Percentiles rank a stretch among this genome's conserved stretches.
Evolutionary conservation across 2,888 invertebrate species (phyloP).

Genomic region (Heterodera filipjevi): DNA sequence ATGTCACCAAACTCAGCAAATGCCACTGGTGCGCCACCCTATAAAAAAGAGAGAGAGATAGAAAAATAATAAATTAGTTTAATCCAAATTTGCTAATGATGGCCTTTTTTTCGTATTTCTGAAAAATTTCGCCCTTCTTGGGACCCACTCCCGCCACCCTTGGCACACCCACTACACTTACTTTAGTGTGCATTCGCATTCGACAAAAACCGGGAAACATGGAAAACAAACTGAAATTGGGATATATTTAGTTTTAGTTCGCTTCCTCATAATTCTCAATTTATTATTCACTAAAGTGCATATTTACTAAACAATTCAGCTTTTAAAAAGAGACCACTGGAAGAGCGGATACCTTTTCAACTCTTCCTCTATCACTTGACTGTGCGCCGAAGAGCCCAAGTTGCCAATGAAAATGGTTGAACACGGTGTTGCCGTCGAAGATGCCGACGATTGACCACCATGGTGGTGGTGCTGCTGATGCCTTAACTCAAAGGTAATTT

Average conservation of each 20-base stretch:
- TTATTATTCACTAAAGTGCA: no score
- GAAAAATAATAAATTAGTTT: no score
- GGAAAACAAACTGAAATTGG: constrained; percentile 71
- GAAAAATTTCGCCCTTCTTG: no score
- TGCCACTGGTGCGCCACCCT: constrained; percentile 87
- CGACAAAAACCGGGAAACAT: constrained; percentile 88
- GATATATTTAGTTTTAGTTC: no score
- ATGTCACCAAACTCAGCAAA: constrained; percentile 95
- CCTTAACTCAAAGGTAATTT: neutral
- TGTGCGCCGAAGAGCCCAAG: constrained; percentile 91
- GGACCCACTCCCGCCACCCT: no score
- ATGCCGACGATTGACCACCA: neutral
- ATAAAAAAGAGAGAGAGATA: neutral
- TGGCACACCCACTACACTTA: neutral
- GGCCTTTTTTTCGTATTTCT: no score
- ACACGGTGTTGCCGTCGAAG: constrained; percentile 52
- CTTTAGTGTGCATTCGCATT: constrained; percentile 79
- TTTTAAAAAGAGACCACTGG: no score
- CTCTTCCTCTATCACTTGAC: constrained; percentile 78
- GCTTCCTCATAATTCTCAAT: neutral
- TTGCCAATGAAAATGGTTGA: constrained; percentile 94
- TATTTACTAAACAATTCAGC: no score
- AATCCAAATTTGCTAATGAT: no score
- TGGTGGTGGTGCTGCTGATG: constrained; percentile 40
- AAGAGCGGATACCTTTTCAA: constrained; percentile 77